phyloP scores from a whole-genome alignment of 35 echinoderm and acorn worm genomes.

The Strongylocentrotus purpuratus region DNA sequence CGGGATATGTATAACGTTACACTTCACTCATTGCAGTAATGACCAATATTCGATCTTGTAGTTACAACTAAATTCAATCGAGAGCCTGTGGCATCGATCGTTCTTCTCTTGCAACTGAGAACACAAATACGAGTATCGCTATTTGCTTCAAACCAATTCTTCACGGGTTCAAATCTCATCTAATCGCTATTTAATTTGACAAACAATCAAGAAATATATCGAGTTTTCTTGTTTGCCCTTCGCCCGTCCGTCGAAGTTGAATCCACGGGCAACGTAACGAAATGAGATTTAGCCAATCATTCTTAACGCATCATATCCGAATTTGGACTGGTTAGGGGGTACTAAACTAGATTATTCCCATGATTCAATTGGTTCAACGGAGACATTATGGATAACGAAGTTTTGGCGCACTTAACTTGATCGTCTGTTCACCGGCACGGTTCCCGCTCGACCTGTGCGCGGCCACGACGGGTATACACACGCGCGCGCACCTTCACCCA shows the following conservation, averaged over 20 bases:
- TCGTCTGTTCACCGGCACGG: neutral
- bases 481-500: neutral
- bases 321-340: conserved; percentile 33
- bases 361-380: conserved; percentile 49
- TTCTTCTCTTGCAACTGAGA: neutral
- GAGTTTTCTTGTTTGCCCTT: conserved; percentile 1
- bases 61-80: neutral
- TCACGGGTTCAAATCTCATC: neutral
- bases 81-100: neutral
- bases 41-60: neutral
- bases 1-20: neutral
- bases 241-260: neutral
- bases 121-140: neutral
- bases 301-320: conserved; percentile 45
- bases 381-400: conserved; percentile 30
- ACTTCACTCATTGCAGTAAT: neutral
- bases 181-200: conserved; percentile 5
- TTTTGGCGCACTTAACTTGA: conserved; percentile 24
- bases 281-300: conserved; percentile 48
- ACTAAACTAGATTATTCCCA: conserved; percentile 39
- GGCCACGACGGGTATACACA: neutral
- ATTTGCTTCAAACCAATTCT: conserved; percentile 18
- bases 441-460: neutral
- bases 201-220: neutral
- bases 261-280: neutral